Base-by-base conservation (phyloP, 2,888 invertebrate genomes). In the Sinelater perroti region DNA sequence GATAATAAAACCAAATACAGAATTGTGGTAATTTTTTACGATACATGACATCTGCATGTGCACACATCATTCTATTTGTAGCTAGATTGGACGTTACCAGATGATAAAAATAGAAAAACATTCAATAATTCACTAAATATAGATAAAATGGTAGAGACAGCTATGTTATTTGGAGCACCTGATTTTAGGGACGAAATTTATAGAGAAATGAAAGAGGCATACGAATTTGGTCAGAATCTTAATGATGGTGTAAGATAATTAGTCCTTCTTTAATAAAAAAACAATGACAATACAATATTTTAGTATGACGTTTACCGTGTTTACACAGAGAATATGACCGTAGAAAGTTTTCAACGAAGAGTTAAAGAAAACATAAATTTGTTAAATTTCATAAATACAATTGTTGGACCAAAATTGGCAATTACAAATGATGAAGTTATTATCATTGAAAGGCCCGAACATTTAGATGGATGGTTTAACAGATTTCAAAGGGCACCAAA, bases 21-120 rank as follows among this genome's bases (percentile, higher is more conserved):
- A 10, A 46, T 46, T 38, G 47, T 52, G 47, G 57, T 57, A 42
- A 1, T 17, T n/a, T n/a, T n/a, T n/a, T n/a, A n/a, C n/a, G n/a
- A n/a, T n/a, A n/a, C n/a, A n/a, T n/a, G n/a, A n/a, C n/a, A n/a
- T n/a, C n/a, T n/a, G n/a, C n/a, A n/a, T n/a, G n/a, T n/a, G n/a
- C n/a, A n/a, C n/a, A n/a, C n/a, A n/a, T n/a, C n/a, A n/a, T n/a
- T n/a, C n/a, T n/a, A n/a, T n/a, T n/a, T n/a, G n/a, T n/a, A n/a
- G n/a, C n/a, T n/a, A n/a, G n/a, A n/a, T n/a, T n/a, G n/a, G n/a
- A n/a, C n/a, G n/a, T n/a, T n/a, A n/a, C n/a, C n/a, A n/a, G n/a
- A n/a, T n/a, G n/a, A n/a, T n/a, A n/a, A n/a, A n/a, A n/a, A n/a
- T n/a, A n/a, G n/a, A n/a, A n/a, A n/a, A n/a, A n/a, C n/a, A n/a